Percentiles rank a stretch among this genome's conserved stretches.
These are phyloP conservation scores for Hirtodrosophila duncani DNA, from an alignment of 2,888 invertebrate genomes.

Conservation along the genomic window DNA sequence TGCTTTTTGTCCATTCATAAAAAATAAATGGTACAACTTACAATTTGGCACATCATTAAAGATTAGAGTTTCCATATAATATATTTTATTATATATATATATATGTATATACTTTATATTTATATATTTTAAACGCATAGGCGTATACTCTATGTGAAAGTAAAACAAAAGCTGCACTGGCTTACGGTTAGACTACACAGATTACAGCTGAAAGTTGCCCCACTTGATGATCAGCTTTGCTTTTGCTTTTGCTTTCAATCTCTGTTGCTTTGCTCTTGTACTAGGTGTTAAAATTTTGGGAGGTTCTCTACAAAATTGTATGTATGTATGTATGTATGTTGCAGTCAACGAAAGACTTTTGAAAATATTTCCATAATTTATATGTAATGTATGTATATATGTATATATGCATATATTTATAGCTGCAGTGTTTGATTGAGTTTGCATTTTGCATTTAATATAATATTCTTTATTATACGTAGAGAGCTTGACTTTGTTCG, in stretches of 20 bases:
- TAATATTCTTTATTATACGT: slow-evolving; percentile 55
- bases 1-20: slow-evolving; percentile 57
- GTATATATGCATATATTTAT: slow-evolving; percentile 38
- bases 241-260: slow-evolving; percentile 21
- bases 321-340: slow-evolving; percentile 36
- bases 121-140: slow-evolving; percentile 49
- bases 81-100: slow-evolving; percentile 34
- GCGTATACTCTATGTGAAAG: slow-evolving; percentile 65
- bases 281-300: slow-evolving; percentile 39
- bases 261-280: slow-evolving; percentile 27
- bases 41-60: slow-evolving; percentile 78
- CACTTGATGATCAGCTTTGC: slow-evolving; percentile 36
- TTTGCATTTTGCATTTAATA: slow-evolving; percentile 58
- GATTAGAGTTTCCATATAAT: slow-evolving; percentile 62
- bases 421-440: slow-evolving; percentile 68
- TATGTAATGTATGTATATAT: slow-evolving; percentile 39
- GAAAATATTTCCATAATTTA: slow-evolving; percentile 35
- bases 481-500: slow-evolving; percentile 40
- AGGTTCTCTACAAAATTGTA: slow-evolving; percentile 19
- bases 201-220: slow-evolving; percentile 42
- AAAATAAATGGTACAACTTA: slow-evolving; percentile 76
- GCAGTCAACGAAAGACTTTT: slow-evolving; percentile 16
- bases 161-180: slow-evolving; percentile 69
- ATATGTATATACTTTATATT: slow-evolving; percentile 26
- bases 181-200: slow-evolving; percentile 65